Evolutionary conservation across 2,113 vertebrate species (phyloP).

Genomic region (Triplophysa tibetana): DNA sequence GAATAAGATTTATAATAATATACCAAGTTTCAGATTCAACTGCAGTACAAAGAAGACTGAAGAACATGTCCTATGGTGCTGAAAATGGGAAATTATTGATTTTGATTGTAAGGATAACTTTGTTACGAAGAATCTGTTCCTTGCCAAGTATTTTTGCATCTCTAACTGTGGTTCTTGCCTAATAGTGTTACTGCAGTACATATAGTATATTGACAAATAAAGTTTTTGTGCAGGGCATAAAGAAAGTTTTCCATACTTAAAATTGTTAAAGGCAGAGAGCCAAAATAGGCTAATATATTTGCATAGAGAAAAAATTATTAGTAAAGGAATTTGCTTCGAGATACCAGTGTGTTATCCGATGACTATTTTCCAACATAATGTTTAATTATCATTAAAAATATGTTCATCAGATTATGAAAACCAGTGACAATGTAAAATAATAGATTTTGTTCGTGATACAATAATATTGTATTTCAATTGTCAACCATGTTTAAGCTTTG

Average conservation of each 20-base stretch:
- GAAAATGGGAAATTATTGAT: neutral
- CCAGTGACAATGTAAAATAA: neutral
- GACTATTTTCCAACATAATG: neutral
- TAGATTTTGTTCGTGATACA: neutral
- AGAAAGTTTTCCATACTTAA: neutral
- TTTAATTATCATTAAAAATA: neutral
- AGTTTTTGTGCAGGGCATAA: neutral
- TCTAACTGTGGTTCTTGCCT: neutral
- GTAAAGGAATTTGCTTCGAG: neutral
- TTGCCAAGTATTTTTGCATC: conserved; percentile 4
- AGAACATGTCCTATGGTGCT: conserved; percentile 17
- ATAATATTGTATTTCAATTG: conserved; percentile 2
- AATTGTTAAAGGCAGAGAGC: neutral
- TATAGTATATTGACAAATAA: neutral
- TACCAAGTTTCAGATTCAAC: neutral
- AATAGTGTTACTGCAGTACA: conserved; percentile 21
- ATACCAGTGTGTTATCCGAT: neutral
- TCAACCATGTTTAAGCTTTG: conserved; percentile 13
- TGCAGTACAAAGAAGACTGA: neutral
- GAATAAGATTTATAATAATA: neutral
- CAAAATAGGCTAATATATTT: conserved; percentile 13
- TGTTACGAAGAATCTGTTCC: conserved; percentile 3
- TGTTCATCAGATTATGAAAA: neutral
- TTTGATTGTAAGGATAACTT: neutral
- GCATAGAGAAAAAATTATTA: neutral